Base-by-base conservation (phyloP, 2,888 invertebrate species). In the Diogma glabrata region DNA sequence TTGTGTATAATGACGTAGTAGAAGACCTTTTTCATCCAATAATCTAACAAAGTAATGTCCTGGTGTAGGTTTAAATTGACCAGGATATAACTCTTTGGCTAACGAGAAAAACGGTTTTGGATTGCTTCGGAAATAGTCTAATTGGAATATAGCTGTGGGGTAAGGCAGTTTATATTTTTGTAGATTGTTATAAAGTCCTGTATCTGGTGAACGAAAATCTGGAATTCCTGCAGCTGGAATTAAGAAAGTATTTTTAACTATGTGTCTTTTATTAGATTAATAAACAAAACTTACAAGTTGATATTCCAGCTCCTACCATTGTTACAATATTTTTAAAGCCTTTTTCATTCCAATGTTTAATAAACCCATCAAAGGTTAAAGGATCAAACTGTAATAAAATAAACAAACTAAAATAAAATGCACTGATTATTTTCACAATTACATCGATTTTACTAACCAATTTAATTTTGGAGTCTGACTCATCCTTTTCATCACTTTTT, bases 291-390 rank as follows among this genome's bases (percentile, higher is more conserved):
- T 80, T 75, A 92, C 92, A 87, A 46, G 96, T 97, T 3, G 94
- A 95, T 63, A 97, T 93, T 49, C 96, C 96, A 58, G 96, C 96
- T 54, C 96, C 96, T 54, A 92, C 86, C 81, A 97, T 82, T 1
- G 92, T 92, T 52, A 96, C 84, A 51, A 96, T 81, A 60, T 90
- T 91, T 65, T 82, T 82, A 63, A 88, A 87, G 55, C 81, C 78
- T 36, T 78, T 78, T 53, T 77, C 78, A 59, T 84, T 79, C 57
- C 94, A 89, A 70, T 86, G 88, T 50, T 83, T 77, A 1, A 82
- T 81, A 50, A 94, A 72, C 2, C 87, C 89, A 58, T 87, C 84
- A 55, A 92, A 71, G 50, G 75, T 79, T 33, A 84, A 72, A 60
- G 86, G 82, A 23, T 80, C 77, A 49, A 91, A 22, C 43, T 43